Evolutionary conservation across 1,140 invertebrate genomes (phyloP).

Genomic region (Ericerus pela): DNA sequence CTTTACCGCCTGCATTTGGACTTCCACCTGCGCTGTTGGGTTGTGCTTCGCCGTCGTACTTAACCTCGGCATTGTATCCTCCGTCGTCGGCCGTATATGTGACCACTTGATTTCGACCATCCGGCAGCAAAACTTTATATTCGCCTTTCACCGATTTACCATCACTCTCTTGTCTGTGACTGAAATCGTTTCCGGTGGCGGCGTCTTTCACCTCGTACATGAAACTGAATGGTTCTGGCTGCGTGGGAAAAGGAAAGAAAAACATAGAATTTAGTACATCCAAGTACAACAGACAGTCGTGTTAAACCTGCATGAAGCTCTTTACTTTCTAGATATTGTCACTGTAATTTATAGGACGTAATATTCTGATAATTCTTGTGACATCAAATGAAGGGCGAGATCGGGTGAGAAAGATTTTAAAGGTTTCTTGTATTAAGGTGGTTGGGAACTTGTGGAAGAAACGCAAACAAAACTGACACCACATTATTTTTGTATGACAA

Average conservation of each 20-base stretch:
- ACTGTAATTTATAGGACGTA: no score
- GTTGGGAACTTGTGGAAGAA: no score
- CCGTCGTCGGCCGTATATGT: constrained; percentile 62
- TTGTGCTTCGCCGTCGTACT: constrained; percentile 53
- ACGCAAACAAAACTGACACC: no score
- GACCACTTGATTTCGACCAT: constrained; percentile 43
- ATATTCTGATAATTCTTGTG: no score
- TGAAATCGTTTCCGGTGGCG: constrained; percentile 55
- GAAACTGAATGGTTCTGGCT: constrained; percentile 65
- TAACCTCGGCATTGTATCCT: constrained; percentile 58
- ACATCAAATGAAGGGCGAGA: no score
- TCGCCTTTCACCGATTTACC: constrained; percentile 53
- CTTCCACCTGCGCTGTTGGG: constrained; percentile 33
- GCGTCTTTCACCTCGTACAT: constrained; percentile 62
- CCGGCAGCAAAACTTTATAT: constrained; percentile 56
- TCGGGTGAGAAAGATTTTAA: no score
- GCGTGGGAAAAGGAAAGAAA: constrained; percentile 13
- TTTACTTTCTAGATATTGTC: no score
- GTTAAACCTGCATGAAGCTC: no score
- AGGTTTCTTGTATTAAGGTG: no score
- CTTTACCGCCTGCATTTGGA: background rate
- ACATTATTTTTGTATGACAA: no score
- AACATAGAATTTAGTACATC: background rate
- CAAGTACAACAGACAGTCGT: no score
- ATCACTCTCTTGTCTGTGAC: constrained; percentile 50